A percentile compares a stretch with the other conserved stretches of the same genome.
Conservation (phyloP, 2,113 vertebrate genomes). For the Microcebus ravelobensis region DNA sequence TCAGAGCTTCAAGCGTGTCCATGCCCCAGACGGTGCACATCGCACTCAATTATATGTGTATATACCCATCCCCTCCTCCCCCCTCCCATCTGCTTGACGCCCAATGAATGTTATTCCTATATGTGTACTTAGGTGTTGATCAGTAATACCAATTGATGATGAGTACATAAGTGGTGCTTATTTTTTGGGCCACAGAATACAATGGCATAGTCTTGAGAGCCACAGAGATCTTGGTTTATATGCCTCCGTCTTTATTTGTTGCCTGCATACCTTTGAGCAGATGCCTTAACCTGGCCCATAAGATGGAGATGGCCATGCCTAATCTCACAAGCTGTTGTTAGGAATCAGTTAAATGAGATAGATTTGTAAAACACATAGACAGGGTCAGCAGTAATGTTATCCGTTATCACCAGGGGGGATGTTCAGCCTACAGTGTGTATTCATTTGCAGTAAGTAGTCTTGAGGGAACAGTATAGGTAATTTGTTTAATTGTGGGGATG, state of each 20-base stretch:
- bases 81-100: too few relatives aligned
- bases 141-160: too few relatives aligned
- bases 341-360: not conserved
- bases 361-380: not conserved
- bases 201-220: not conserved
- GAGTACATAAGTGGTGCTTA: too few relatives aligned
- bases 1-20: too few relatives aligned
- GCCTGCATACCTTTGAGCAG: not conserved
- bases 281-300: not conserved
- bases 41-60: too few relatives aligned
- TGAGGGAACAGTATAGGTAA: not conserved
- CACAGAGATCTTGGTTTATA: not conserved
- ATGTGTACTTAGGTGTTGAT: too few relatives aligned
- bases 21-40: too few relatives aligned
- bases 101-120: too few relatives aligned
- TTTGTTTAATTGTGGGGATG: not conserved
- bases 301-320: not conserved
- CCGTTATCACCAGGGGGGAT: not conserved
- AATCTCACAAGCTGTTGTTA: not conserved
- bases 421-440: fast-evolving
- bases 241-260: not conserved
- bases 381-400: not conserved
- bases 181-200: not conserved
- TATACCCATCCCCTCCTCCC: too few relatives aligned
- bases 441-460: not conserved